Evolutionary conservation across 23 tunicate species (phyloP).

Genomic region (Halocynthia aurantium): DNA sequence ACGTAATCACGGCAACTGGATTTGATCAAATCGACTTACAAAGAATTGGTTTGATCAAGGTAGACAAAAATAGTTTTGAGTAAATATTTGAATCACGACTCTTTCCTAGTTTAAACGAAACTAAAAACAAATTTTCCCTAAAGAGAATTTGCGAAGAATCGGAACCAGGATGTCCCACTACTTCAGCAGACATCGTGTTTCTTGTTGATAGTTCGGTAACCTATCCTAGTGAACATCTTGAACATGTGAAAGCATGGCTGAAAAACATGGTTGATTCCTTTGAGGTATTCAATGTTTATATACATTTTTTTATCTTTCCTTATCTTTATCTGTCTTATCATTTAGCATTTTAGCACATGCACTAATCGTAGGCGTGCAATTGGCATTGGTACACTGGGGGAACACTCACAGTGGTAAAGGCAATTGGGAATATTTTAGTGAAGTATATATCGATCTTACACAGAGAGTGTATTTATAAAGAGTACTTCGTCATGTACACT

Average conservation of each 20-base stretch:
- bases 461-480: no score
- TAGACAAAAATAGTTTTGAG: not conserved
- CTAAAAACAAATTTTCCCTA: not conserved
- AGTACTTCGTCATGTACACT: no score
- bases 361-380: not conserved
- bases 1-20: constrained; percentile 58
- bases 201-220: constrained; percentile 69
- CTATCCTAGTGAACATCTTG: constrained; percentile 41
- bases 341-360: no score
- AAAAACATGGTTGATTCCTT: constrained; percentile 66
- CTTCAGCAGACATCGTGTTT: constrained; percentile 65
- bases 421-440: no score
- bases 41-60: constrained; percentile 72
- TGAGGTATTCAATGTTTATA: constrained; percentile 25
- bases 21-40: constrained; percentile 74
- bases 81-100: no score
- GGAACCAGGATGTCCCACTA: constrained; percentile 62
- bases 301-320: no score
- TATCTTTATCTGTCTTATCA: no score
- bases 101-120: no score
- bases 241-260: constrained; percentile 70
- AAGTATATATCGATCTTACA: no score
- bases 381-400: not conserved
- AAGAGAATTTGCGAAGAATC: constrained; percentile 67
- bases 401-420: no score